Base-by-base conservation (phyloP, 2,797 vertebrate genomes). In the Microctenopoma steveboyesi region DNA sequence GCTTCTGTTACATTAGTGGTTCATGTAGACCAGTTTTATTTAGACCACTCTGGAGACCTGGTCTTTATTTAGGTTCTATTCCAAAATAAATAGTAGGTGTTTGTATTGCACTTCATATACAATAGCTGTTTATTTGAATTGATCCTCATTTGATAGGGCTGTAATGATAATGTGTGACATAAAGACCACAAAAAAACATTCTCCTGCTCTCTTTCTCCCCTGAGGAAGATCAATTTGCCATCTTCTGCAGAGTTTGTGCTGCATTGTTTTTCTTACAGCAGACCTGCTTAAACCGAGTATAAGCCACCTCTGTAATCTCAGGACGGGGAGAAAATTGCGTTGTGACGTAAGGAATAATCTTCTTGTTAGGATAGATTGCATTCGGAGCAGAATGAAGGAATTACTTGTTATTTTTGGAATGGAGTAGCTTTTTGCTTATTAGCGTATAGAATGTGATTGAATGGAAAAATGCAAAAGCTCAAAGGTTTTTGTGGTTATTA, bases 311-410 rank as follows among this genome's bases (percentile, higher is more conserved):
- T 74, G 66, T 92, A 92, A 92, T 92, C 90, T 90, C 67, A 76
- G 78, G 69, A 78, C 82, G 56, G 74, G 72, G 59, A 85, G 75
- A 82, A 87, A 88, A 91, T 90, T 89, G 84, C 81, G 79, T 45
- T 53, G 75, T 92, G 90, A 93, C 72, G 72, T 75, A 84, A 90
- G 61, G 42, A 86, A 57, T 92, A 93, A 93, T 91, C 88, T 86
- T 70, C 69, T 79, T 77, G 81, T 79, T 60, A 37, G 68, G 73
- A 74, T 72, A 72, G 84, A 83, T 82, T 78, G 68, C 70, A 73
- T 65, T 54, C 50, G 37, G 47, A 57, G 57, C 50, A 68, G 64
- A 78, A 55, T 52, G 37, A 87, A 78, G 72, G 79, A 67, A 42
- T 68, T 42, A 3, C 30, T 60, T 11, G 35, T 18, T 81, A 64